Percentiles rank a stretch among this genome's conserved stretches.
These are phyloP conservation scores for Miopithecus talapoin DNA, from an alignment of 2,797 vertebrate species.

Conservation along the genomic window DNA sequence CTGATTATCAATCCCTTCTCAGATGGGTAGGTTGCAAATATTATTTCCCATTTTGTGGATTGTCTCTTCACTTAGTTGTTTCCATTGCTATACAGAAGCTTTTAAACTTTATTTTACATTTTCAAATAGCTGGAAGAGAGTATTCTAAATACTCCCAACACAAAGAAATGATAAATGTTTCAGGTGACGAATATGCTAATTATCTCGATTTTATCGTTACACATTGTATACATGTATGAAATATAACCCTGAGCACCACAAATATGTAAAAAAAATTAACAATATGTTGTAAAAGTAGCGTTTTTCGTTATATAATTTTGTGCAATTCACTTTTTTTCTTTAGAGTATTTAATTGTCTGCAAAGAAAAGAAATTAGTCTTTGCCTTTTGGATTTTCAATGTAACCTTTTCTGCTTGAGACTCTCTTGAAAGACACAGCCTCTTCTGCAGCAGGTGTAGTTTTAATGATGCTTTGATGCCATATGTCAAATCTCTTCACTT, in stretches of 20 bases:
- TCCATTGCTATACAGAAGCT: not conserved
- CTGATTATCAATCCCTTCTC: not conserved
- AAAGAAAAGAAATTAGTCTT: slow-evolving; percentile 79
- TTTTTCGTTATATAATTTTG: not conserved
- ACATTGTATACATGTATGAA: not conserved
- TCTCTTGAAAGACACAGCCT: slow-evolving; percentile 88
- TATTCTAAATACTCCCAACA: too few species aligned
- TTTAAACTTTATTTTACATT: not conserved
- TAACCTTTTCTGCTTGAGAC: slow-evolving; percentile 87
- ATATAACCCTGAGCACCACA: not conserved
- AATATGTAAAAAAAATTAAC: not conserved
- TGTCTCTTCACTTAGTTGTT: not conserved
- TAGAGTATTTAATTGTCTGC: slow-evolving; percentile 73
- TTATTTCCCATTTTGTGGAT: not conserved
- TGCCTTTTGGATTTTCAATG: slow-evolving; percentile 81
- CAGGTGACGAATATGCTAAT: not conserved
- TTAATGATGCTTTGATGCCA: slow-evolving; percentile 97
- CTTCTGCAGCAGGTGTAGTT: slow-evolving; percentile 92
- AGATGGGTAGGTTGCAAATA: not conserved
- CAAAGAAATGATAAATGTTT: not conserved
- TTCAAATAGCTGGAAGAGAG: not conserved
- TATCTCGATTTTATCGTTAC: not conserved
- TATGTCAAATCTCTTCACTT: slow-evolving; percentile 98
- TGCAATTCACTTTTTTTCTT: slow-evolving; percentile 17
- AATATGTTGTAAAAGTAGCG: not conserved